These are phyloP conservation scores for Synanthedon vespiformis DNA, from an alignment of 2,888 invertebrate species.

Conservation along the genomic window DNA sequence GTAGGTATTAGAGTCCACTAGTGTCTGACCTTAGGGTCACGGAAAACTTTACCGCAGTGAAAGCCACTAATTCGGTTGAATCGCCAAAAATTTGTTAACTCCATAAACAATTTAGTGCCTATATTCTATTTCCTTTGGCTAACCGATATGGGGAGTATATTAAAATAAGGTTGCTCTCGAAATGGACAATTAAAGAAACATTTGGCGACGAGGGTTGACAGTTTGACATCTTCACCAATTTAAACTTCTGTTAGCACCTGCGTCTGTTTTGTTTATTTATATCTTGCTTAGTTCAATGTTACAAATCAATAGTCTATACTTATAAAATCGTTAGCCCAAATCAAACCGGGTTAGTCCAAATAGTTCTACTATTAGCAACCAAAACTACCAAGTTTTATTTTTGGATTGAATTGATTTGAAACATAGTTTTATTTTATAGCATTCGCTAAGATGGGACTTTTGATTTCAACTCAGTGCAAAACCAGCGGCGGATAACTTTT, in stretches of 20 bases:
- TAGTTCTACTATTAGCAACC: no score
- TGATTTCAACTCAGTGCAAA: no score
- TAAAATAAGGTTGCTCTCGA: not conserved
- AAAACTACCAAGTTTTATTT: no score
- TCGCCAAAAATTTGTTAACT: conserved; percentile 25
- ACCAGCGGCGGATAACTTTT: no score
- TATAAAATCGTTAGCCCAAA: no score
- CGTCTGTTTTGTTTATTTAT: not conserved
- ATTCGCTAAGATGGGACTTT: no score
- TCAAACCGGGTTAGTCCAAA: no score
- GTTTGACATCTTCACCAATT: not conserved
- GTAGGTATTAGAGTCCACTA: conserved; percentile 13
- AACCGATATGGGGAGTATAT: not conserved
- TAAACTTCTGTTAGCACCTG: not conserved
- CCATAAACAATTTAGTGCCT: conserved; percentile 7
- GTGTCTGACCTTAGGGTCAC: conserved; percentile 9
- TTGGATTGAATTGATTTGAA: no score
- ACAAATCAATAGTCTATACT: no score
- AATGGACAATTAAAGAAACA: not conserved
- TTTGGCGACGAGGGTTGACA: conserved; percentile 2
- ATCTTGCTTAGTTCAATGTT: no score
- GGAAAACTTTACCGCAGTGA: not conserved
- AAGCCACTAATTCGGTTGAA: conserved; percentile 11
- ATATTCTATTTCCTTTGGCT: not conserved
- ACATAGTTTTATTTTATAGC: no score